Evolutionary conservation across 2,797 vertebrate species (phyloP).

Genomic region (Prionace glauca): DNA sequence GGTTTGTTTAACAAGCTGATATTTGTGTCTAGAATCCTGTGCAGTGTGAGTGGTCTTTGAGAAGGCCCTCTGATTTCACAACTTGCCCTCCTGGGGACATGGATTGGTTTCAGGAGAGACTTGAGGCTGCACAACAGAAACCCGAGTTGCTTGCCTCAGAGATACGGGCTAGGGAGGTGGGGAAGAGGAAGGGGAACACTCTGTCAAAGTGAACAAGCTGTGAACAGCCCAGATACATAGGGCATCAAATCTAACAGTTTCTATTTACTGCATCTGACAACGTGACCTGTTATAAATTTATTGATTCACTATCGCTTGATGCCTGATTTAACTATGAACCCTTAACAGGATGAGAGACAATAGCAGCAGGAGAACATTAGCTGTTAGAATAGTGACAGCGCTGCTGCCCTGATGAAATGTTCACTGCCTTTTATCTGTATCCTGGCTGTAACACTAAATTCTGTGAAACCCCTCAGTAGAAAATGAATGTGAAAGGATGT

Average conservation of each 20-base stretch:
- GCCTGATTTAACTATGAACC: neutral
- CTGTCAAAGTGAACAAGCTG: neutral
- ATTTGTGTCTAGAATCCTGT: neutral
- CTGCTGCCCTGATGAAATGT: neutral
- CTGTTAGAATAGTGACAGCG: neutral
- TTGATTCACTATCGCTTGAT: neutral
- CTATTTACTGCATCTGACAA: neutral
- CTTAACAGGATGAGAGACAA: neutral
- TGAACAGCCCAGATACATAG: neutral
- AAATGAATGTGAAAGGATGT: neutral
- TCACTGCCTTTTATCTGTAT: neutral
- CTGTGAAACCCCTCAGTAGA: neutral
- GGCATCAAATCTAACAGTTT: neutral
- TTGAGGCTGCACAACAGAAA: neutral
- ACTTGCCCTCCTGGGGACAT: too few species aligned
- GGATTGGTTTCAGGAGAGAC: neutral
- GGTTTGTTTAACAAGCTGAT: neutral
- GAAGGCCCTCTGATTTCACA: neutral
- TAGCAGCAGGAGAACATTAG: too few species aligned
- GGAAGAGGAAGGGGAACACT: neutral
- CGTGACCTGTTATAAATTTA: neutral
- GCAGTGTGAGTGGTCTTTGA: neutral
- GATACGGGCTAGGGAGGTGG: neutral
- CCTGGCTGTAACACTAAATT: neutral
- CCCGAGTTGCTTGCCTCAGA: neutral